A percentile compares a stretch with the other conserved stretches of the same genome.
Evolutionary conservation across 2,113 vertebrate species (phyloP).

Genomic region (Electrona antarctica): DNA sequence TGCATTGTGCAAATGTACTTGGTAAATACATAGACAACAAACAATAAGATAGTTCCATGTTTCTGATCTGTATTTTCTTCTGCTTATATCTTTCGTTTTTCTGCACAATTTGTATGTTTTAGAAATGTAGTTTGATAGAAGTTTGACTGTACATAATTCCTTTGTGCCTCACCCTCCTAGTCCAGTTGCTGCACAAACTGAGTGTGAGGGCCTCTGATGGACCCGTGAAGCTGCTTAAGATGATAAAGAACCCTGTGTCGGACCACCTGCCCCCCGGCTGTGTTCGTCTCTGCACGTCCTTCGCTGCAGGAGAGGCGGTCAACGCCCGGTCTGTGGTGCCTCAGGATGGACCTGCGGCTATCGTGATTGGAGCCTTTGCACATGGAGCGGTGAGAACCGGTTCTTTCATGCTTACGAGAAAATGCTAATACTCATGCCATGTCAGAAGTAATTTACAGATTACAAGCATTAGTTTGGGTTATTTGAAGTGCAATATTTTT

Average conservation of each 20-base stretch:
- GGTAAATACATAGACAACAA: too few relatives aligned
- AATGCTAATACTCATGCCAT: too few relatives aligned
- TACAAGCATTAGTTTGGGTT: too few relatives aligned
- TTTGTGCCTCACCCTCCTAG: slow-evolving; percentile 66
- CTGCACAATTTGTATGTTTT: neutral
- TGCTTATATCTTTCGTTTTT: neutral
- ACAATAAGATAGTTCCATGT: too few relatives aligned
- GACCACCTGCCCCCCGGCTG: slow-evolving; percentile 94
- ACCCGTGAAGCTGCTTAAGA: slow-evolving; percentile 90
- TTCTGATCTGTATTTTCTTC: too few relatives aligned
- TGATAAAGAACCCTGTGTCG: slow-evolving; percentile 95
- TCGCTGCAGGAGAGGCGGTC: slow-evolving; percentile 78
- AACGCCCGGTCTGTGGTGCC: slow-evolving; percentile 84
- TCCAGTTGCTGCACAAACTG: slow-evolving; percentile 96
- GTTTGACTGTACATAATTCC: neutral
- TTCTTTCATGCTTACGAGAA: neutral
- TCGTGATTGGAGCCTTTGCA: slow-evolving; percentile 95
- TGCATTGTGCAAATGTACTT: too few relatives aligned
- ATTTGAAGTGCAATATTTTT: too few relatives aligned
- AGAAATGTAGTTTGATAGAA: too few relatives aligned
- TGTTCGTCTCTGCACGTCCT: slow-evolving; percentile 88
- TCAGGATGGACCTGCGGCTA: slow-evolving; percentile 80
- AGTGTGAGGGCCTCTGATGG: slow-evolving; percentile 96
- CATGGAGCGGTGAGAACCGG: slow-evolving; percentile 86
- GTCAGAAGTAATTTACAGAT: neutral